Base-by-base conservation (phyloP, 2,888 invertebrate species). In the Ichneumoninae sp. region DNA sequence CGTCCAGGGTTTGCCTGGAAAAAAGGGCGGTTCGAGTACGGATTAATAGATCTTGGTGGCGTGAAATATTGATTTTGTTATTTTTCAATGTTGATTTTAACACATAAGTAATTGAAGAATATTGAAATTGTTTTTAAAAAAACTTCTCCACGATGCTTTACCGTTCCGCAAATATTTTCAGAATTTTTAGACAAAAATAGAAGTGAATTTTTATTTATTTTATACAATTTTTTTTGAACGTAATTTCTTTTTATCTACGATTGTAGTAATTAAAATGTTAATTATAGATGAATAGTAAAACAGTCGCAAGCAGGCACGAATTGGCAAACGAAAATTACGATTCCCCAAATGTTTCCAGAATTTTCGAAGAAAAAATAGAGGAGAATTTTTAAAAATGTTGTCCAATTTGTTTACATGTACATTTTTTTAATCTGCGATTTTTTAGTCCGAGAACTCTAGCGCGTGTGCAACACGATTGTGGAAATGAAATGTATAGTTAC, bases 1-100 rank as follows among this genome's bases (percentile, higher is more conserved):
- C 60, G 73, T 30, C 13, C 44, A n/a, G 44, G 30, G 26, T 60
- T 73, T 66, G 44, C 5, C 44, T 19, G 8, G 8, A 73, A 65
- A 63, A 69, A 70, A 73, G 44, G 10, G 26, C 52, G 10, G 16
- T 57, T 50, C 60, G 54, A 22, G 54, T 73, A 36, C 22, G 36
- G 33, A n/a, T 26, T 40, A 36, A 74, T 26, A 13, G 57, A 66
- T 60, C 30, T 60, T 1, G 7, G n/a, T 7, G 19, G 22, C 54
- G 19, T n/a, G 52, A 19, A 52, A 52, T 19, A n/a, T 19, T 4
- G 3, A 52, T 52, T n/a, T n/a, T 26, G 26, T 3, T n/a, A 52
- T 52, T 52, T 52, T 40, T 40, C 8, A 1, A 40, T 10, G 40
- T 10, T 40, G 1, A 40, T 40, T 10, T 40, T 10, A 40, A 10